These are phyloP conservation scores for Columba guinea DNA, from an alignment of 2,797 vertebrate species.

Conservation along the genomic window DNA sequence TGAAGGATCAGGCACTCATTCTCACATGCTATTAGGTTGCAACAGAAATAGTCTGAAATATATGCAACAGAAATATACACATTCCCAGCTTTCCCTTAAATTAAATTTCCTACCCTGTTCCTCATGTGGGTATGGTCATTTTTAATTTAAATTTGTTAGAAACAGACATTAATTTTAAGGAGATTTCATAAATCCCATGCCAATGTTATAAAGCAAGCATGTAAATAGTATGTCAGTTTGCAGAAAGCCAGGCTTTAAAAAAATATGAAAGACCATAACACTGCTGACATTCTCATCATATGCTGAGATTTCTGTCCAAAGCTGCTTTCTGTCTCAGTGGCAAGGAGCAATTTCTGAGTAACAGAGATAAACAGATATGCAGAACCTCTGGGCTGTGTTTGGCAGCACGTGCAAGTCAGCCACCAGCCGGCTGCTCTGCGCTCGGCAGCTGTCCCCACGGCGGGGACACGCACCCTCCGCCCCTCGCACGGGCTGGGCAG, in stretches of 20 bases:
- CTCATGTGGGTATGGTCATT: constrained; percentile 43
- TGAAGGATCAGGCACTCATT: background rate
- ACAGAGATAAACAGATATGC: background rate
- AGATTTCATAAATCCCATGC: constrained; percentile 54
- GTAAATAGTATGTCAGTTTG: constrained; percentile 64
- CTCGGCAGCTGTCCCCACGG: background rate
- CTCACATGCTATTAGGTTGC: constrained; percentile 7
- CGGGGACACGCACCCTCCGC: background rate
- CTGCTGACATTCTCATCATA: constrained; percentile 48
- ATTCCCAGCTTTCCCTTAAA: constrained; percentile 30
- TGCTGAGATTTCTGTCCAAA: constrained; percentile 43
- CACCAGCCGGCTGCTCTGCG: background rate
- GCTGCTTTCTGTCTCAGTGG: constrained; percentile 53
- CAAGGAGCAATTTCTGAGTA: constrained; percentile 1
- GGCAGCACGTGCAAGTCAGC: accelerated
- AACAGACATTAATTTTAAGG: constrained; percentile 60
- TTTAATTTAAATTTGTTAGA: constrained; percentile 63
- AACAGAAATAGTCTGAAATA: constrained; percentile 40
- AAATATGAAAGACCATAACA: constrained; percentile 18
- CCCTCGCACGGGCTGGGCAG: accelerated
- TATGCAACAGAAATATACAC: constrained; percentile 27
- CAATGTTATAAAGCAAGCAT: constrained; percentile 49
- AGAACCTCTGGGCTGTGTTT: background rate
- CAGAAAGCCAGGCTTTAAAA: constrained; percentile 64
- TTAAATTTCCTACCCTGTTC: constrained; percentile 54